Evolutionary conservation across 2,888 invertebrate genomes (phyloP), one percentile per base, ranked within the genome.

Genomic region (Chaetogeoica ovagalla): DNA sequence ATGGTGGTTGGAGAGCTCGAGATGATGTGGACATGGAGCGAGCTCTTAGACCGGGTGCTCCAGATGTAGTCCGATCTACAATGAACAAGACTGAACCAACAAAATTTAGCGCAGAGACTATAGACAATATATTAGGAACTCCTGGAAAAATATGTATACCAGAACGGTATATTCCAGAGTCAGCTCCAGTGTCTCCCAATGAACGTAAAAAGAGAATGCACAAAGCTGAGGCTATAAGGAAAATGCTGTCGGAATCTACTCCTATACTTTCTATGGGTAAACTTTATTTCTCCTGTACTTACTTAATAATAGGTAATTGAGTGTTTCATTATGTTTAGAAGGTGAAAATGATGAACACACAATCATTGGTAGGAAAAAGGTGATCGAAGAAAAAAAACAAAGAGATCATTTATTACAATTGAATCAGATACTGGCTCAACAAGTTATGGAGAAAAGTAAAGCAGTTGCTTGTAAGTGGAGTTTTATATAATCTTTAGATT

Each of bases 371-470:
- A 91, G 92, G 87, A 91, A 91, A 86, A 92, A 93, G 85, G 90
- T 93, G 83, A 91, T 90, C 73, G 94, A 93, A 85, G 95, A 96
- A 86, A 95, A 95, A 87, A 90, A 92, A 84, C 94, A 95, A 86
- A 90, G 96, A 76, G 94, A 96, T 84, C 94, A 95, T 86, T 89
- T 97, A 84, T 89, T 97, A 82, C 94, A 95, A 86, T 89, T 97
- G 85, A 95, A 95, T 88, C 96, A 96, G 88, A 93, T 95, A 84
- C 89, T 97, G 84, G 97, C 96, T 82, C 93, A 94, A 86, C 94
- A 95, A 89, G 96, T 96, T 84, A 96, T 95, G 90, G 94, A 95
- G 88, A 95, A 94, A 90, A 96, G 95, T 88, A 95, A 95, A 90
- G 93, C 95, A 86, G 95, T 96, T 84, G 96, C 97, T 87, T 96